Evolutionary conservation across 2,797 vertebrate species (phyloP), one percentile per base, ranked within the genome.

Genomic region (Argya squamiceps): DNA sequence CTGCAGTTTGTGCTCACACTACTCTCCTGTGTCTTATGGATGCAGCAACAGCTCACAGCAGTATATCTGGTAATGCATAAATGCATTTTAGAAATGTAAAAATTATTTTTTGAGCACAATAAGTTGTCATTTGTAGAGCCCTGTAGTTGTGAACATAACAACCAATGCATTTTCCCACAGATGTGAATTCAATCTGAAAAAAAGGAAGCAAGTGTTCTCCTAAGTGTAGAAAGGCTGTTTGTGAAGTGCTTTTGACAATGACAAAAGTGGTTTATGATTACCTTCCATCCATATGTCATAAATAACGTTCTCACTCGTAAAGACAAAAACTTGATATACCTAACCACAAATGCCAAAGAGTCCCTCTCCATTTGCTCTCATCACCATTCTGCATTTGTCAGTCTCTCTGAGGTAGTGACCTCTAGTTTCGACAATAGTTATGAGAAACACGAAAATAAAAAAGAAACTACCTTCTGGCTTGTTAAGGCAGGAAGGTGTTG

Each of bases 251-350:
- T 90, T 84, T 75, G 68, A 79, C 79, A 94, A 75, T 19, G 49
- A 37, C 56, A 88, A 88, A 62, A 53, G 27, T 26, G 12, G 58
- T 80, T 91, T 85, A 86, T 71, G 62, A 85, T 82, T 82, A 79
- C 26, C 59, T 82, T 90, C 58, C 50, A 81, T 59, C 59, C 43
- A 30, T 32, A 78, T 29, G 32, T 96, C 62, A 44, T 67, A 95
- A 94, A 93, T 93, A 71, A 81, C 26, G 32, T 89, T 84, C 50
- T 77, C 53, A 32, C 53, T 84, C 68, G 58, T 58, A 60, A 80
- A 96, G 76, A 65, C 62, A 94, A 93, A 88, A 93, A 55, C 69
- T 75, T 88, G 68, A 75, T 70, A 37, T 21, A 26, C 34, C 70
- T 47, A 70, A 79, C 67, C 81, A 53, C 60, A 76, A 53, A 83